Evolutionary conservation across 2,797 vertebrate genomes (phyloP), one percentile per base, ranked within the genome.

Genomic region (Cryptoblepharus egeriae): DNA sequence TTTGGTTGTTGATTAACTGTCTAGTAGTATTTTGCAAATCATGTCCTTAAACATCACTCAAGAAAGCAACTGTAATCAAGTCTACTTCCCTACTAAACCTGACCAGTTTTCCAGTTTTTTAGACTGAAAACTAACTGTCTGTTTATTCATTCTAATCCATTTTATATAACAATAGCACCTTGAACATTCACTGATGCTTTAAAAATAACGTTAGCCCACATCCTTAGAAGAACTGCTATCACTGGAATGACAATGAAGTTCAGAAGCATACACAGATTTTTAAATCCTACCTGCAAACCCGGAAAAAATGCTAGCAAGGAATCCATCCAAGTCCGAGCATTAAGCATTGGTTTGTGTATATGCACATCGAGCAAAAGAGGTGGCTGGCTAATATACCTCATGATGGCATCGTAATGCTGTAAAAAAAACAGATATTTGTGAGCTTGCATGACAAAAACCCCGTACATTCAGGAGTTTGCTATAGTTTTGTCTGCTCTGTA

Each of bases 381-480:
- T 1, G 99, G 98, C 92, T 99, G 99, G 89, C 98, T 99, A 70
- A 99, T 99, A 86, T 99, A 99, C 86, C 99, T 97, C 99, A 99
- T 99, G 87, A 99, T 99, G 89, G 99, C 98, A 86, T 98, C 97
- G 1, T 99, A 99, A 95, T 99, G 99, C 99, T 99, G 88, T n/a
- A 52, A 87, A 91, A 92, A 91, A 52, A 88, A 5, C 30, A 90
- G 61, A 76, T 79, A 77, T 79, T 5, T 10, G 79, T 12, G 2
- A 90, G 57, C 13, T 78, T 24, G 22, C 24, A 11, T n/a, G n/a
- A n/a, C n/a, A n/a, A n/a, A n/a, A n/a, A n/a, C n/a, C n/a, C n/a
- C n/a, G n/a, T n/a, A n/a, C n/a, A n/a, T 15, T 28, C 26, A 1
- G 12, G 30, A 10, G 32, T 3, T 35, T 2, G 16, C 37, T 30